Base-by-base conservation (phyloP, 2,797 vertebrate genomes). In the Mormyrops boulengeri region DNA sequence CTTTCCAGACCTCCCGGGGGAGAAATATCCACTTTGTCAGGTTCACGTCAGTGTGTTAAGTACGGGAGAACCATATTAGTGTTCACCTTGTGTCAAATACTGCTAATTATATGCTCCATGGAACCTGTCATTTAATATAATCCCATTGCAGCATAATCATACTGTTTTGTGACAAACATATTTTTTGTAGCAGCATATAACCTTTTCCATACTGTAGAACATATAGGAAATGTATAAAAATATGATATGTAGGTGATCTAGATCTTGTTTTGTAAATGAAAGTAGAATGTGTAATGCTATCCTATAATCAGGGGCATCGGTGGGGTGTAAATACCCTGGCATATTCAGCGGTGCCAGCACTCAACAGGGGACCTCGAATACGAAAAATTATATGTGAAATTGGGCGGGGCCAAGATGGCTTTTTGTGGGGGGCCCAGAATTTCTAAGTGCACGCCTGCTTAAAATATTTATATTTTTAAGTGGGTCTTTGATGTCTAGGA, bases 1-100 rank as follows among this genome's bases (percentile, higher is more conserved):
- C 8, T 93, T 94, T 91, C 57, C 85, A 87, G 88, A 30, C 14
- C 88, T 89, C 82, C 12, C 4, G 19, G 82, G 69, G 49, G 86
- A 57, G 84, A 22, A 9, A 57, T 19, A 17, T 82, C 34, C 44
- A 66, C 88, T 60, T 88, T 73, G 30, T 38, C 47, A 17, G 73
- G 60, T 26, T 60, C 86, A 57, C 49, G n/a, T 77, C 49, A 14
- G 49, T 77, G 55, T 86, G 49, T 41, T 77, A 30, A 19, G 73
- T 55, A 52, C 34, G 38, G 49, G 49, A 7, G 47, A 53, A 73
- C 60, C 38, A 11, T n/a, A 60, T n/a, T 38, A 12, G 8, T 19
- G 22, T 66, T 50, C 12, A 73, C 30, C 47, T 17, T 47, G 17
- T 89, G 34, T 69, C 9, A 34, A 2, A 87, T 26, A 2, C 44